Evolutionary conservation across 2,888 invertebrate genomes (phyloP), one percentile per base, ranked within the genome.

Genomic region (Dasypogon diadema): DNA sequence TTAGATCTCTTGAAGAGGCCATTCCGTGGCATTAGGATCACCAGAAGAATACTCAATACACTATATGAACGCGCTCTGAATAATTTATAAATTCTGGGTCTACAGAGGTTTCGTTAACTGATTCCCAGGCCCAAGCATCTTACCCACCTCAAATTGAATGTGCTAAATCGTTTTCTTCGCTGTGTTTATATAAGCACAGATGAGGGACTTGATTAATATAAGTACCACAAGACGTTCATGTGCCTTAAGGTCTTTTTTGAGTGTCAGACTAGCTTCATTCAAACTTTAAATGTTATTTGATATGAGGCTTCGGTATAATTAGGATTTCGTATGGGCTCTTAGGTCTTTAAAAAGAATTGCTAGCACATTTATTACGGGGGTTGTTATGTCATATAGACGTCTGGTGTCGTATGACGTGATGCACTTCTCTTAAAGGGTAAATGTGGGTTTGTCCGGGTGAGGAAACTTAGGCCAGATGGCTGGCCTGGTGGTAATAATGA

Each of bases 251-350:
- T 51, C 18, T 51, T 18, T 51, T 18, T 51, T 14, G 2, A 42
- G 0, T 42, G 42, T 3, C 42, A 12, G 42, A 12, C 42, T 42
- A 12, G 12, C n/a, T 42, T 42, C 42, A 42, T 42, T 42, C 42
- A 12, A n/a, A 3, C 3, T 12, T 42, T 6, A 12, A 16, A 21
- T 6, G 70, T 51, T 26, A 70, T 21, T 34, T 51, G 70, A 70
- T 54, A 34, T 21, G 30, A n/a, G n/a, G n/a, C 37, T 72, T 30
- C 16, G 30, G 55, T 54, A 55, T 55, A 72, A 72, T 72, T 72
- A 37, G 72, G 37, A 72, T 55, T 48, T 72, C 55, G 22, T 55
- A 72, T 72, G 34, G 55, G 21, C 55, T 21, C 14, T 18, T 30
- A 37, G 12, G 2, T 14, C 37, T 42, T 12, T 37, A 51, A 51